These are phyloP conservation scores for Colistium nudipinnis DNA, from an alignment of 2,113 vertebrate genomes.

Conservation along the genomic window DNA sequence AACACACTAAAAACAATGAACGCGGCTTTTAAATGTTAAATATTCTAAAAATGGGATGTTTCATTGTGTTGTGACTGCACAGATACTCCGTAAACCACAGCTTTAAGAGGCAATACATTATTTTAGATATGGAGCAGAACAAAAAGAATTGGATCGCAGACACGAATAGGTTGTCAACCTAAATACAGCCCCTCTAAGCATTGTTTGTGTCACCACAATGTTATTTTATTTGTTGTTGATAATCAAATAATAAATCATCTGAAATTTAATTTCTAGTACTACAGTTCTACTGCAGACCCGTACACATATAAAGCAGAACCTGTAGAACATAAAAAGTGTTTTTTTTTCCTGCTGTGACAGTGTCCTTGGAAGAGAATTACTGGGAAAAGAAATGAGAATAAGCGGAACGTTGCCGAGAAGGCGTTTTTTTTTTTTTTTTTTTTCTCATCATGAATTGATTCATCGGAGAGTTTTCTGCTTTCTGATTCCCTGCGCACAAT, in stretches of 20 bases:
- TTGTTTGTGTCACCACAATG: conserved; percentile 20
- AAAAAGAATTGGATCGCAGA: neutral
- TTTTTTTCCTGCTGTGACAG: neutral
- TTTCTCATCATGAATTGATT: conserved; percentile 24
- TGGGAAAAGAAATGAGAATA: conserved; percentile 6
- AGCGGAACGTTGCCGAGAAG: neutral
- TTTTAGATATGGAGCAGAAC: neutral
- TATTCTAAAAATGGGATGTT: too few species aligned
- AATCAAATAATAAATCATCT: neutral
- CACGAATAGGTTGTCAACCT: conserved; percentile 3
- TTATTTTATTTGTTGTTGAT: conserved; percentile 5
- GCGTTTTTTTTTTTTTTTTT: conserved; percentile 19
- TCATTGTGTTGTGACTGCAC: too few species aligned
- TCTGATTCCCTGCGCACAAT: conserved; percentile 4
- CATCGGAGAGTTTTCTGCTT: conserved; percentile 27
- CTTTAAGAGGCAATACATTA: neutral
- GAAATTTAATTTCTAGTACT: neutral
- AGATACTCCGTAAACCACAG: neutral
- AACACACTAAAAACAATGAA: too few species aligned
- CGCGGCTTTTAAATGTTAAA: too few species aligned
- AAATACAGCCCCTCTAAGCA: conserved; percentile 5
- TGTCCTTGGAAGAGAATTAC: conserved; percentile 2
- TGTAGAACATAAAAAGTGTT: neutral
- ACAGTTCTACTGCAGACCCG: neutral
- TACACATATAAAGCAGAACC: neutral